phyloP scores from a whole-genome alignment of 2,113 vertebrate species.

The Mus musculus region GRCm39 chr17:52808501-52809000 shows the following conservation, averaged over 20 bases:
- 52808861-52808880: slow-evolving; percentile 66
- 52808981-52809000: neutral
- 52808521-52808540: slow-evolving; percentile 78
- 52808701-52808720: slow-evolving; percentile 64
- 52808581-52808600: slow-evolving; percentile 85
- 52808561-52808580: slow-evolving; percentile 82
- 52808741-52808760: slow-evolving; percentile 80
- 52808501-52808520: slow-evolving; percentile 80
- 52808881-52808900: slow-evolving; percentile 75
- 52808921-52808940: slow-evolving; percentile 47
- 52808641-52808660: slow-evolving; percentile 76
- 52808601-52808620: slow-evolving; percentile 83
- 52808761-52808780: slow-evolving; percentile 69
- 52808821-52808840: slow-evolving; percentile 67
- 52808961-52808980: slow-evolving; percentile 40
- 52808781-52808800: slow-evolving; percentile 34
- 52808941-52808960: slow-evolving; percentile 56
- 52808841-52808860: slow-evolving; percentile 78
- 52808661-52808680: slow-evolving; percentile 77
- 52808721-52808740: slow-evolving; percentile 79
- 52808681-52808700: slow-evolving; percentile 74
- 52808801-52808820: slow-evolving; percentile 64
- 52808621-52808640: slow-evolving; percentile 78
- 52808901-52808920: slow-evolving; percentile 66
- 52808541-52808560: slow-evolving; percentile 84